Percentiles rank a stretch among this genome's conserved stretches.
These are phyloP conservation scores for Pseudorhiza aurosa DNA, from an alignment of 30 jellyfish, hydroid and myxozoan species.

Conservation along the genomic window DNA sequence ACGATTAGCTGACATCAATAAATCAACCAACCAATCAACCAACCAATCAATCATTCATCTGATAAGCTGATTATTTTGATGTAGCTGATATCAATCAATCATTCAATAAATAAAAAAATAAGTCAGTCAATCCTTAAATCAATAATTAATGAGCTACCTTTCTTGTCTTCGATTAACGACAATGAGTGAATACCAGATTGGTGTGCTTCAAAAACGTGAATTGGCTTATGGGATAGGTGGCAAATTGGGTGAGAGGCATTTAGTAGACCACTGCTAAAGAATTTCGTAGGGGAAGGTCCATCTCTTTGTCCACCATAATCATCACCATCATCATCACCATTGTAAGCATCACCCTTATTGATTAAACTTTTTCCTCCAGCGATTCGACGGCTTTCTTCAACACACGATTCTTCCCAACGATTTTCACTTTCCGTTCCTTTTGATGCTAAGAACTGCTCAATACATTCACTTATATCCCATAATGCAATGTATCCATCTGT, in stretches of 20 bases:
- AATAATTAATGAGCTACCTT: too few species aligned
- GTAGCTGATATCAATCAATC: too few species aligned
- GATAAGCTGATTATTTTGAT: too few species aligned
- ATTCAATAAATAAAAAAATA: too few species aligned
- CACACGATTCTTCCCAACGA: too few species aligned
- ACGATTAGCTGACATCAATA: too few species aligned
- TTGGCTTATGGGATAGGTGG: slow-evolving; percentile 13
- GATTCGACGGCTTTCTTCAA: neutral
- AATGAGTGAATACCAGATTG: slow-evolving; percentile 84
- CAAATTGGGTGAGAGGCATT: slow-evolving; percentile 18
- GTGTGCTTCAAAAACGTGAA: slow-evolving; percentile 54
- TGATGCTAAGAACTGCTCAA: neutral
- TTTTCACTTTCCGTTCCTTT: neutral
- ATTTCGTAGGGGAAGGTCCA: neutral
- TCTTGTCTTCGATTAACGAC: slow-evolving; percentile 10
- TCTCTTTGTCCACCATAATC: neutral
- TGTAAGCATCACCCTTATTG: neutral
- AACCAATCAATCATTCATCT: too few species aligned
- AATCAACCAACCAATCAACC: too few species aligned
- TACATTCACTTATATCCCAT: slow-evolving; percentile 62
- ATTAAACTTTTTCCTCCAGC: neutral
- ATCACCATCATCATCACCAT: neutral
- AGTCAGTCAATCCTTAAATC: too few species aligned
- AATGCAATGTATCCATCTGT: slow-evolving; percentile 87
- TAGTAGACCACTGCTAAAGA: slow-evolving; percentile 3